Evolutionary conservation across 2,888 invertebrate species (phyloP).

Genomic region (Andrena bucephala): DNA sequence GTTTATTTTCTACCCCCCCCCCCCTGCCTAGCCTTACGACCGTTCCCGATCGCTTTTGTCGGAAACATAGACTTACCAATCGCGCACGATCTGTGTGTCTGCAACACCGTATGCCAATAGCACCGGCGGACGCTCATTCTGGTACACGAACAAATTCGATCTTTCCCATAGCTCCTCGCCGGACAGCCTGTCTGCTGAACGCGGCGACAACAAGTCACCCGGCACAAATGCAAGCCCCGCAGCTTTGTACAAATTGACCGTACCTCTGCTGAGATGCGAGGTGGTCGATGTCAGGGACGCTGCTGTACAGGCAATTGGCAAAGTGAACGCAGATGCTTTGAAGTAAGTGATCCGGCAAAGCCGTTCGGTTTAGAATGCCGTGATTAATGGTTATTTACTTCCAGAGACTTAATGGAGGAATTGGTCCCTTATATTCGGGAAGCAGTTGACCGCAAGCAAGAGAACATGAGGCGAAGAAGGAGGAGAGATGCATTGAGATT

Average conservation of each 20-base stretch:
- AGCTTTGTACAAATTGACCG: constrained; percentile 96
- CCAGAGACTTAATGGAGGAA: constrained; percentile 98
- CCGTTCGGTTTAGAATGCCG: not conserved
- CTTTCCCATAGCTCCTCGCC: constrained; percentile 92
- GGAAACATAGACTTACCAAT: constrained; percentile 45
- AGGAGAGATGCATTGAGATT: constrained; percentile 96
- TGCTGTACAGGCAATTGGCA: constrained; percentile 96
- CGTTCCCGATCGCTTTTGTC: constrained; percentile 69
- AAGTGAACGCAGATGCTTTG: constrained; percentile 97
- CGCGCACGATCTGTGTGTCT: constrained; percentile 44
- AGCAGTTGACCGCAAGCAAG: constrained; percentile 98
- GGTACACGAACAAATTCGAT: constrained; percentile 13
- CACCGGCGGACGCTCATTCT: not conserved
- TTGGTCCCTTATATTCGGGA: constrained; percentile 96
- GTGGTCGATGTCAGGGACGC: constrained; percentile 97
- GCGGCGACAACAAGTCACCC: constrained; percentile 91
- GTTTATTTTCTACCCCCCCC: constrained; percentile 52
- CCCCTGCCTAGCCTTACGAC: constrained; percentile 66
- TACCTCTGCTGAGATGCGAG: constrained; percentile 97
- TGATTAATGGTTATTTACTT: constrained; percentile 31
- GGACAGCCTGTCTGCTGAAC: constrained; percentile 94
- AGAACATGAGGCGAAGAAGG: constrained; percentile 96
- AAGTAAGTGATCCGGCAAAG: constrained; percentile 89
- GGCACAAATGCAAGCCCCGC: constrained; percentile 91
- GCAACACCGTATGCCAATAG: not conserved